phyloP scores from a whole-genome alignment of 1,140 invertebrate genomes.

The Steinernema khuongi region DNA sequence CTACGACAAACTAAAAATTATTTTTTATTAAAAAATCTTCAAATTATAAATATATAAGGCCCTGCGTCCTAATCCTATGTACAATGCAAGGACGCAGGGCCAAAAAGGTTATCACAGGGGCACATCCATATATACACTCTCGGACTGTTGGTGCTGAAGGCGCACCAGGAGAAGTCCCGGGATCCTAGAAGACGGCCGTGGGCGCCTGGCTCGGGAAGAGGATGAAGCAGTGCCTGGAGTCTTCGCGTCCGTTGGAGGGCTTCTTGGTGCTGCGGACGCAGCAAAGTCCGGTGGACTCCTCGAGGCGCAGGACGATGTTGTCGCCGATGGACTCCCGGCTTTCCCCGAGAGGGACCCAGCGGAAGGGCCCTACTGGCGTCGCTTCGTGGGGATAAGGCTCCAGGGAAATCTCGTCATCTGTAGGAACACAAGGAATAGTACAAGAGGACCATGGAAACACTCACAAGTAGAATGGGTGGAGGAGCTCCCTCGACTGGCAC shows the following conservation, averaged over 20 bases:
- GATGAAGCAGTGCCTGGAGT: background rate
- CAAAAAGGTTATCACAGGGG: background rate
- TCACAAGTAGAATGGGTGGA: background rate
- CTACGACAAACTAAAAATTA: too few relatives aligned
- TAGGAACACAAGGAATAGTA: background rate
- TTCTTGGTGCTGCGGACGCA: background rate
- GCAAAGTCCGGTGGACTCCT: conserved; percentile 1
- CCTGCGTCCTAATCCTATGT: too few relatives aligned
- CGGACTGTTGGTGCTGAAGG: too few relatives aligned
- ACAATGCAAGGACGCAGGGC: too few relatives aligned
- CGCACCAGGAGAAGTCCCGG: too few relatives aligned
- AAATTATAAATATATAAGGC: too few relatives aligned
- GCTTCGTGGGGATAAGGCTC: conserved; percentile 6
- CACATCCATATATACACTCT: background rate
- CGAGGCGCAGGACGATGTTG: background rate
- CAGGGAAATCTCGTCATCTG: background rate
- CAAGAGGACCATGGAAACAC: background rate
- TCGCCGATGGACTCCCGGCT: background rate
- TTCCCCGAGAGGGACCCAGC: background rate
- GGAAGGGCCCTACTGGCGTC: background rate
- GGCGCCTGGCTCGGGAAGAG: background rate
- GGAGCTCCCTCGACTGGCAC: background rate
- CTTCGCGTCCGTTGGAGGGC: background rate
- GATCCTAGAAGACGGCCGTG: conserved; percentile 1
- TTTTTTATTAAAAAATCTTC: too few relatives aligned